Conservation (phyloP, 2,113 vertebrate genomes). For the Ibidorhyncha struthersii region DNA sequence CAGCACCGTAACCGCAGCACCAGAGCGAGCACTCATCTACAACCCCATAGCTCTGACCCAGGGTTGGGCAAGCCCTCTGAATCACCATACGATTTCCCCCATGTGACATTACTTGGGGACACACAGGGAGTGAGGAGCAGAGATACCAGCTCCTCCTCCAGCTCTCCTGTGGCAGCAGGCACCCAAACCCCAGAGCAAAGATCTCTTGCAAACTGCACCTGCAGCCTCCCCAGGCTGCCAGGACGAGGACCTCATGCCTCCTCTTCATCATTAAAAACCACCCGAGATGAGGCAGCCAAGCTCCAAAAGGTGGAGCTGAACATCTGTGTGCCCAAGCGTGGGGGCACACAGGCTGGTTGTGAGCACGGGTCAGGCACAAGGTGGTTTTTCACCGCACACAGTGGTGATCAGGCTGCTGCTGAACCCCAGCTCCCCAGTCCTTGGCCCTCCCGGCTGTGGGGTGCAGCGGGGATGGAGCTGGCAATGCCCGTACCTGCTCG, state of each 20-base stretch:
- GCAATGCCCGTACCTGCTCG: constrained; percentile 83
- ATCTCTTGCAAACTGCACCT: background rate
- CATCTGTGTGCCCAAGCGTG: fast-evolving
- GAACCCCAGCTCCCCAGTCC: background rate
- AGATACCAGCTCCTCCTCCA: background rate
- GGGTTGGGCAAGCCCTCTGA: fast-evolving
- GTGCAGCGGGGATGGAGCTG: fast-evolving
- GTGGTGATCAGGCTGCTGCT: background rate
- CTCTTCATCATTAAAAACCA: background rate
- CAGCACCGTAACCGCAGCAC: fast-evolving
- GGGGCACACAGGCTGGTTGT: fast-evolving
- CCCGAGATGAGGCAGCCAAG: fast-evolving
- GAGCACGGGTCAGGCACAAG: background rate
- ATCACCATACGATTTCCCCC: fast-evolving
- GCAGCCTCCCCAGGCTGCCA: fast-evolving
- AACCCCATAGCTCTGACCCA: fast-evolving
- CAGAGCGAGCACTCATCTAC: fast-evolving
- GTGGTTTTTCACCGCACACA: fast-evolving
- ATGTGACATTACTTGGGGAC: background rate
- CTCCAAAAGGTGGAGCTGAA: background rate
- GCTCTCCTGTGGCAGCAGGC: background rate
- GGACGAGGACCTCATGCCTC: fast-evolving
- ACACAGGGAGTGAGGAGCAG: fast-evolving
- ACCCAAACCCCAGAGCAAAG: background rate
- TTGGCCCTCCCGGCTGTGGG: background rate